Evolutionary conservation across 2,113 vertebrate genomes (phyloP), one percentile per base, ranked within the genome.

Genomic region (Hemiscyllium ocellatum): DNA sequence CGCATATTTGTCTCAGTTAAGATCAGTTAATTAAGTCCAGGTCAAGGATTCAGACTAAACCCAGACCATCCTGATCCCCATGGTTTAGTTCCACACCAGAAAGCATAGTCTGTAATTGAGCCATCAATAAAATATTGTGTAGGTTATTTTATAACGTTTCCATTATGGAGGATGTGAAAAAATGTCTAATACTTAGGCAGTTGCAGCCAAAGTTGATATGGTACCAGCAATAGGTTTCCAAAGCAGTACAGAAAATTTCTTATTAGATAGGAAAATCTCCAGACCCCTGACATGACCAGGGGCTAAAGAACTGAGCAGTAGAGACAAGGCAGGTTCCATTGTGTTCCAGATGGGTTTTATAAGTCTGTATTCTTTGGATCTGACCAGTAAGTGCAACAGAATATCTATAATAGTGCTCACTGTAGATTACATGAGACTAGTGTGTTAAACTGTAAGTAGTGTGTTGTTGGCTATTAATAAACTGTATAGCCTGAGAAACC

Each of bases 211-310:
- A 29, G 37, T 83, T 52, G 22, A 87, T 56, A 24, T 52, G 85
- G 97, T 97, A 96, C 97, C 96, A 96, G 96, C 97, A 37, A 68
- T 87, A 96, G 96, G 24, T 13, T 42, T 42, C 70, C 37, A 89
- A 22, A 66, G 96, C 4, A 10, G 0, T 61, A 96, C 85, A 86
- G 96, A 95, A 87, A 95, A 96, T 96, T 97, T 96, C 76, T 29
- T 65, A 95, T 96, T 7, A 95, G 96, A 96, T 96, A 91, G 96
- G 95, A 90, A 91, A 96, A 95, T 96, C 96, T 85, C 0, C 96
- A 95, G 94, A 96, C 15, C 86, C 47, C 56, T 96, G 96, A 97
- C 96, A 96, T 96, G 96, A 96, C 96, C 96, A 70, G 17, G 6
- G 47, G 24, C 96, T 96, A 96, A 72, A 65, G 85, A 78, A 95